Base-by-base conservation (phyloP, 2,797 vertebrate genomes). In the Myoxocephalus aenaeus region DNA sequence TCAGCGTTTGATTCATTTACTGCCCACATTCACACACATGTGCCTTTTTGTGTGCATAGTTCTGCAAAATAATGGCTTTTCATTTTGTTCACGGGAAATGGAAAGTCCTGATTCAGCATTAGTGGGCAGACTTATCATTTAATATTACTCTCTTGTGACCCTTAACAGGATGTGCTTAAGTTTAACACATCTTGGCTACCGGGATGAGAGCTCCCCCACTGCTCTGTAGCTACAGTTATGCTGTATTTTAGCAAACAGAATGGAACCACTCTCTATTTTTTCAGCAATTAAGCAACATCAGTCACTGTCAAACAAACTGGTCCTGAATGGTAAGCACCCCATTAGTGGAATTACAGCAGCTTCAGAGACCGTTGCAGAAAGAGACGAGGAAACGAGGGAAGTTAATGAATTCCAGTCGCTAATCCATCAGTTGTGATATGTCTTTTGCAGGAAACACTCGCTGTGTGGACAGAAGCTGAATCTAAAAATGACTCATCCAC, bases 311-410 rank as follows among this genome's bases (percentile, higher is more conserved):
- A 81, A 74, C 2, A 87, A 86, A 86, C 80, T 86, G 84, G 80
- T 78, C 67, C 72, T 74, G 78, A 85, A 92, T 81, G 34, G 86
- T 79, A 70, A 89, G 59, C 72, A 70, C 77, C 91, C 90, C 93
- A 94, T 94, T 94, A 92, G 88, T 84, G 87, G 81, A 92, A 94
- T 93, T 93, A 92, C 85, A 85, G 83, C 84, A 73, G 82, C 78
- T 76, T 88, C 77, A 75, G 65, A 76, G 79, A 20, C 22, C 58
- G 38, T 85, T 84, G 80, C 65, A 73, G 77, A 82, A 51, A 82
- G 65, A 70, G 77, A 73, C 9, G 20, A 82, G 32, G 51, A 65
- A 74, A 84, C 9, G 1, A 77, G 66, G 57, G 17, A 69, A 83
- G 84, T 79, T 85, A 84, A 90, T 90, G 65, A 90, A 84, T 64